Percentiles rank a stretch among this genome's conserved stretches.
Conservation (phyloP, 2,113 vertebrate species). For the Phycodurus eques region DNA sequence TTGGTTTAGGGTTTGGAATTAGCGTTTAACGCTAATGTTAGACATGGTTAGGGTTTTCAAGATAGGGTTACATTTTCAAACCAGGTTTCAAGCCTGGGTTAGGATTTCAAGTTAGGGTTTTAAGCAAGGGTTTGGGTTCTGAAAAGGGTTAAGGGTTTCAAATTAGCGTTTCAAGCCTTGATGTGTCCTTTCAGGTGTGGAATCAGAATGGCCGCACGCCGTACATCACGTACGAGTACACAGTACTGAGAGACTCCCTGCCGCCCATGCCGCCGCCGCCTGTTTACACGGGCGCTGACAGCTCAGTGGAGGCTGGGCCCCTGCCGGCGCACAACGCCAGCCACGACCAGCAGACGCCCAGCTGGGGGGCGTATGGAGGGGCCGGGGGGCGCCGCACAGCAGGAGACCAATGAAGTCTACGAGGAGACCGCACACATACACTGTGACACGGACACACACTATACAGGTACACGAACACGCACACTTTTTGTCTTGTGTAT, state of each 20-base stretch:
- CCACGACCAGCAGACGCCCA: slow-evolving; percentile 61
- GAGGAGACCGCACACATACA: slow-evolving; percentile 75
- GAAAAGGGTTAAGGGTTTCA: too few species aligned
- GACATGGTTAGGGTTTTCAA: neutral
- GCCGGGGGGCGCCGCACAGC: slow-evolving; percentile 70
- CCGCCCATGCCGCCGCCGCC: slow-evolving; percentile 74
- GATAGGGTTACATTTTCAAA: too few species aligned
- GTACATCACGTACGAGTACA: slow-evolving; percentile 95
- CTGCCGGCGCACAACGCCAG: slow-evolving; percentile 77
- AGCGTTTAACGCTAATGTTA: neutral
- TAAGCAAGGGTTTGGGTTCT: too few species aligned
- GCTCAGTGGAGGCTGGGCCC: slow-evolving; percentile 63
- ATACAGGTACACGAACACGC: slow-evolving; percentile 64
- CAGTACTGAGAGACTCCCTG: slow-evolving; percentile 82
- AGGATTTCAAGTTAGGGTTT: too few species aligned
- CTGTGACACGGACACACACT: slow-evolving; percentile 73
- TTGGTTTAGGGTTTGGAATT: too few species aligned
- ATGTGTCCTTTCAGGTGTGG: slow-evolving; percentile 80
- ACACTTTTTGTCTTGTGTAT: neutral
- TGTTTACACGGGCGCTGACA: slow-evolving; percentile 79
- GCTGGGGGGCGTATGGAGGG: slow-evolving; percentile 66
- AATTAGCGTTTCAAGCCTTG: neutral
- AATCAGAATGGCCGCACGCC: slow-evolving; percentile 93
- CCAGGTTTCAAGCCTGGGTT: neutral
- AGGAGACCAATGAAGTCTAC: slow-evolving; percentile 93